phyloP scores from a whole-genome alignment of 2,113 vertebrate genomes.

The Oncorhynchus tshawytscha region DNA sequence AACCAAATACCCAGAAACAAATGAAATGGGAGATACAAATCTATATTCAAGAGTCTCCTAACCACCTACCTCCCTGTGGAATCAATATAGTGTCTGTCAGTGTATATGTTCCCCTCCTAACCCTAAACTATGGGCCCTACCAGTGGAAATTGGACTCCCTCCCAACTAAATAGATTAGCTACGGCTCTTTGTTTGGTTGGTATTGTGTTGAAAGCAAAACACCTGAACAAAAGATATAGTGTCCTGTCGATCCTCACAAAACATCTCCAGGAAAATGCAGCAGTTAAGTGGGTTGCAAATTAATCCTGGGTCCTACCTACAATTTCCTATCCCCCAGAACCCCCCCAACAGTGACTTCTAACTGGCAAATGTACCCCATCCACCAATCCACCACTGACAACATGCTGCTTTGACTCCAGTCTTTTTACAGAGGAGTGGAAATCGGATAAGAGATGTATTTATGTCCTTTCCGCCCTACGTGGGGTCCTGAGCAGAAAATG shows the following conservation, averaged over 20 bases:
- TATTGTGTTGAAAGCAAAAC: constrained; percentile 38
- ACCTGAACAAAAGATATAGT: constrained; percentile 46
- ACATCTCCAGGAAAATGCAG: constrained; percentile 52
- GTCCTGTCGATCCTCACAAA: constrained; percentile 22
- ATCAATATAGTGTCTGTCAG: constrained; percentile 19
- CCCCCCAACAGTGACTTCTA: neutral
- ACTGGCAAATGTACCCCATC: neutral
- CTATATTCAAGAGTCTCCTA: constrained; percentile 22
- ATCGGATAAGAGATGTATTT: constrained; percentile 11
- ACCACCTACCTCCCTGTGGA: constrained; percentile 23
- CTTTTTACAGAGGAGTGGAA: constrained; percentile 18
- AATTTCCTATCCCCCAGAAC: constrained; percentile 19
- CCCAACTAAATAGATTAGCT: constrained; percentile 30
- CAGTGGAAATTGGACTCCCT: constrained; percentile 22
- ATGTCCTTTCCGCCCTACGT: constrained; percentile 36
- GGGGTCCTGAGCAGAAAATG: constrained; percentile 22
- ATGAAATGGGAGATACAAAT: constrained; percentile 39
- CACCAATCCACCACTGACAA: constrained; percentile 14
- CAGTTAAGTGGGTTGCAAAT: constrained; percentile 52
- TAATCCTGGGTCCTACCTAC: constrained; percentile 34
- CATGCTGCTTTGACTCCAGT: constrained; percentile 34
- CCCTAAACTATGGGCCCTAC: neutral
- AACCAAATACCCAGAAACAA: constrained; percentile 27
- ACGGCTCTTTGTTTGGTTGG: constrained; percentile 36
- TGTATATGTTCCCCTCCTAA: neutral